Evolutionary conservation across 2,888 invertebrate genomes (phyloP).

Genomic region (Platyscelio sp.): DNA sequence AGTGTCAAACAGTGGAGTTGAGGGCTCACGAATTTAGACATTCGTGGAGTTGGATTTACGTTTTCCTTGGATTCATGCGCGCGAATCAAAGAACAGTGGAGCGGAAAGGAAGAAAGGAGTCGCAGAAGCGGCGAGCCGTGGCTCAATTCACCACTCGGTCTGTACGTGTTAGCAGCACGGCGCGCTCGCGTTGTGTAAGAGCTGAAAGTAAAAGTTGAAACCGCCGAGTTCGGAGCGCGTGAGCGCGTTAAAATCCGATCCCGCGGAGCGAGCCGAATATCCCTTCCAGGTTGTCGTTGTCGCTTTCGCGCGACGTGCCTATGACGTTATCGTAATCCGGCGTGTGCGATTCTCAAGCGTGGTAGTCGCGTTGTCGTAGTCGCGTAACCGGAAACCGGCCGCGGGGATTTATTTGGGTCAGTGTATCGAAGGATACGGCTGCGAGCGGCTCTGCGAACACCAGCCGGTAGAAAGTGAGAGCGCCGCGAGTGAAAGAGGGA

Average conservation of each 20-base stretch:
- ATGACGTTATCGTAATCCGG: slow-evolving; percentile 66
- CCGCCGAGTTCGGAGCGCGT: slow-evolving; percentile 81
- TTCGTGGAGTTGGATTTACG: not conserved
- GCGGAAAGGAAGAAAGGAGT: slow-evolving; percentile 61
- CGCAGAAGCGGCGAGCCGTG: slow-evolving; percentile 68
- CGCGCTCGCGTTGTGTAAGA: slow-evolving; percentile 83
- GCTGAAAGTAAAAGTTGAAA: slow-evolving; percentile 86
- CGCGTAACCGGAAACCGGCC: slow-evolving; percentile 58
- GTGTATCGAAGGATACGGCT: slow-evolving; percentile 62
- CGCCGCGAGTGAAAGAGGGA: slow-evolving; percentile 63
- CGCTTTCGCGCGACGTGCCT: slow-evolving; percentile 71
- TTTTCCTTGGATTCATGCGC: not conserved
- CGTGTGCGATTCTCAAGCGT: slow-evolving; percentile 41
- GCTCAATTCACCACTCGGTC: slow-evolving; percentile 62
- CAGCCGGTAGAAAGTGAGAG: slow-evolving; percentile 48
- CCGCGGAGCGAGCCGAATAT: slow-evolving; percentile 79
- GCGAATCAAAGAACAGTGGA: slow-evolving; percentile 4
- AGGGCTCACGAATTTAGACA: too few species aligned
- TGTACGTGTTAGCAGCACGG: slow-evolving; percentile 64
- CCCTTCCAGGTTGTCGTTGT: slow-evolving; percentile 70
- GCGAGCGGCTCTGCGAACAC: not conserved
- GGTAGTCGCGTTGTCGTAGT: slow-evolving; percentile 42
- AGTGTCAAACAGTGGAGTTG: too few species aligned
- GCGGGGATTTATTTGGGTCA: slow-evolving; percentile 52
- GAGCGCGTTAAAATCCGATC: slow-evolving; percentile 84